A percentile compares a stretch with the other conserved stretches of the same genome.
Evolutionary conservation across 2,797 vertebrate genomes (phyloP).

Genomic region (Oceanodroma leucorhoa): DNA sequence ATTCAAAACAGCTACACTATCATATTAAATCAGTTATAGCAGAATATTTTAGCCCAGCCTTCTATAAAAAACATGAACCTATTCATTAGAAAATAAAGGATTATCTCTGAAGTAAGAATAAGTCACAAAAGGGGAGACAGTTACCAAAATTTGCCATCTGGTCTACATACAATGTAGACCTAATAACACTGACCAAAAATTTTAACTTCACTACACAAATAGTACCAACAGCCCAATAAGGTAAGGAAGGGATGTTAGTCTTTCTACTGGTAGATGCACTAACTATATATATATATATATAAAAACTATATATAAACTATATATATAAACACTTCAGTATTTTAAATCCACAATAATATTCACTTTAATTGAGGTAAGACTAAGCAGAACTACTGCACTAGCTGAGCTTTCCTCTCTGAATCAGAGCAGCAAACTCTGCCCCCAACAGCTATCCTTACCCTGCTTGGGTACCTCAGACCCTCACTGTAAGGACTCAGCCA

Average conservation of each 20-base stretch:
- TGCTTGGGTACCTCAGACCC: not conserved
- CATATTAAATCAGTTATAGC: not conserved
- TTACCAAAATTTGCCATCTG: not conserved
- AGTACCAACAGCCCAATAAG: not conserved
- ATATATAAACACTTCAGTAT: not conserved
- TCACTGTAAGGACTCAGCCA: not conserved
- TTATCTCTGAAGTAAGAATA: not conserved
- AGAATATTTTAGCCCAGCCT: not conserved
- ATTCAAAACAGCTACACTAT: not conserved
- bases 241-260: not conserved
- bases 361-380: not conserved
- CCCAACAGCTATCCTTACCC: not conserved
- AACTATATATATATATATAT: not conserved
- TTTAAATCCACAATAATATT: not conserved
- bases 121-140: not conserved
- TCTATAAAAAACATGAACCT: not conserved
- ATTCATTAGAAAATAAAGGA: not conserved
- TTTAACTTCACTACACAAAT: not conserved
- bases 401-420: not conserved
- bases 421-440: not conserved
- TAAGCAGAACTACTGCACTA: not conserved
- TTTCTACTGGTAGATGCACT: not conserved
- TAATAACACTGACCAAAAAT: not conserved
- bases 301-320: not conserved
- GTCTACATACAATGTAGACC: rapidly evolving